These are phyloP conservation scores for Crotalus helleri DNA, from an alignment of 2,113 vertebrate genomes.

Conservation along the genomic window DNA sequence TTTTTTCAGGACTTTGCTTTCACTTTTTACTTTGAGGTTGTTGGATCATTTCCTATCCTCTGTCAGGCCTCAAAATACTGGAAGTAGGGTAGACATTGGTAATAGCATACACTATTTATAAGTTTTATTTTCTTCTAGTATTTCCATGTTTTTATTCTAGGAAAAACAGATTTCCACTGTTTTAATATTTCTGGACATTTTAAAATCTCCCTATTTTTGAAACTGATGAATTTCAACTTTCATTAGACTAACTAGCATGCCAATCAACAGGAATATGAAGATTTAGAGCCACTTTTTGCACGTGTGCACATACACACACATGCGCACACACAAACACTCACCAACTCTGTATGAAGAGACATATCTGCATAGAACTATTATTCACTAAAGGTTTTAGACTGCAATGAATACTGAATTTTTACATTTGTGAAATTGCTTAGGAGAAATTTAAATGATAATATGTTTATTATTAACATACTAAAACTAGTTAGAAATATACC, in stretches of 20 bases:
- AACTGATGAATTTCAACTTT: neutral
- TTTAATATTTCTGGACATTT: neutral
- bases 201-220: neutral
- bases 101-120: neutral
- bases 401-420: neutral
- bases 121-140: neutral
- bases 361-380: neutral
- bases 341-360: neutral
- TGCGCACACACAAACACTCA: too few relatives aligned
- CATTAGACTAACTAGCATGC: neutral
- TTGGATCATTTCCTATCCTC: neutral
- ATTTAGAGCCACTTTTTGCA: neutral
- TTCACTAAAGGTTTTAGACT: neutral
- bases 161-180: neutral
- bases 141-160: neutral
- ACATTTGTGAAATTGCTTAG: neutral
- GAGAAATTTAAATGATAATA: neutral
- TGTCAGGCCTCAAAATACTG: neutral
- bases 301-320: too few relatives aligned
- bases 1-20: neutral
- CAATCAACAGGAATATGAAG: neutral
- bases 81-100: neutral
- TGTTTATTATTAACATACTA: neutral
- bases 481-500: neutral
- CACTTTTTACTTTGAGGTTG: too few relatives aligned